Percentiles rank a stretch among this genome's conserved stretches.
Evolutionary conservation across 35 echinoderm and acorn worm species (phyloP).

Genomic region (Lytechinus pictus): DNA sequence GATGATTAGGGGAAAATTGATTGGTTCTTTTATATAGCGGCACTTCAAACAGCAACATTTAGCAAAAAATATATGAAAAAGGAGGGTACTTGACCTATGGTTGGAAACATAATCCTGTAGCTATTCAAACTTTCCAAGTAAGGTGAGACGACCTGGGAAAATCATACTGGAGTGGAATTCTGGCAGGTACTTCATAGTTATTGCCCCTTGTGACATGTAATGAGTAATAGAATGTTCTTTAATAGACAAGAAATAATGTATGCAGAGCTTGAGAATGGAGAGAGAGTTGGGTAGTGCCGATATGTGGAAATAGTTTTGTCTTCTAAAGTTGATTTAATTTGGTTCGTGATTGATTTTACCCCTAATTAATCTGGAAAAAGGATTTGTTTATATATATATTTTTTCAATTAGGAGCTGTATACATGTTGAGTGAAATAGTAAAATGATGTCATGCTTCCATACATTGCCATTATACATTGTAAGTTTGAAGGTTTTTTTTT

Average conservation of each 20-base stretch:
- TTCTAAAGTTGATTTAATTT: background rate
- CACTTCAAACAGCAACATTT: background rate
- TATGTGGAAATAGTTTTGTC: background rate
- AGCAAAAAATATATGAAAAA: background rate
- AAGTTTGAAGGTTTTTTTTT: too few relatives aligned
- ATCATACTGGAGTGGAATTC: background rate
- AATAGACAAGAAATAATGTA: background rate
- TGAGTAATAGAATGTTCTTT: background rate
- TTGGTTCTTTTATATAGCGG: background rate
- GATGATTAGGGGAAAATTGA: background rate
- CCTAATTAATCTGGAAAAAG: too few relatives aligned
- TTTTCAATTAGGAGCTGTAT: too few relatives aligned
- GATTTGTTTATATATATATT: too few relatives aligned
- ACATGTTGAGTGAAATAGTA: too few relatives aligned
- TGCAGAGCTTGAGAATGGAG: background rate
- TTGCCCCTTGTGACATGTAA: background rate
- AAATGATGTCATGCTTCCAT: too few relatives aligned
- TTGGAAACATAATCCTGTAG: conserved; percentile 2
- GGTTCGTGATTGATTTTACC: background rate
- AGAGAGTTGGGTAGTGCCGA: background rate
- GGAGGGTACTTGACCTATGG: background rate
- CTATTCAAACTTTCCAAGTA: background rate
- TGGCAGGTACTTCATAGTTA: background rate
- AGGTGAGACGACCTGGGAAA: background rate
- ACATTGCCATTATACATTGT: too few relatives aligned